These are phyloP conservation scores for Paramacrobiotus metropolitanus DNA, from an alignment of 1,140 invertebrate species.

Conservation along the genomic window DNA sequence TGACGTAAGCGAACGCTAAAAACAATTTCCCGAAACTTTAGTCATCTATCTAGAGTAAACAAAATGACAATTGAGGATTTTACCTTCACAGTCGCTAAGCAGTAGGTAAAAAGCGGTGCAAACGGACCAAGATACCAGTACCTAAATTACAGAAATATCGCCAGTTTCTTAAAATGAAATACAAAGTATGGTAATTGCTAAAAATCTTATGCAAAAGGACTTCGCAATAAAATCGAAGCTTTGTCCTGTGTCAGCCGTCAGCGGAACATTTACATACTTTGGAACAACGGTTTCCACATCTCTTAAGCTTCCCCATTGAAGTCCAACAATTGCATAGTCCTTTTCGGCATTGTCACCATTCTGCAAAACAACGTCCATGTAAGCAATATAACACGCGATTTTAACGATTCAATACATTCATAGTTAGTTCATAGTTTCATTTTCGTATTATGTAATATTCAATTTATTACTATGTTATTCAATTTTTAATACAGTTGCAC, in stretches of 20 bases:
- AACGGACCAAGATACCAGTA: conserved; percentile 1
- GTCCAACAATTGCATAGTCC: background rate
- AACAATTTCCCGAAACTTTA: background rate
- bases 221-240: background rate
- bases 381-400: background rate
- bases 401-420: background rate
- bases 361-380: background rate
- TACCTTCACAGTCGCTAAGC: background rate
- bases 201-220: too few species aligned
- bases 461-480: too few species aligned
- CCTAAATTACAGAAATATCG: too few species aligned
- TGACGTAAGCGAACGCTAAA: background rate
- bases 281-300: background rate
- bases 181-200: background rate
- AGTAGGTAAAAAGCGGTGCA: background rate
- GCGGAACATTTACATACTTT: background rate
- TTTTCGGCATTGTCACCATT: background rate
- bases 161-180: background rate
- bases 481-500: too few species aligned
- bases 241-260: background rate
- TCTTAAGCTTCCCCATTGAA: background rate
- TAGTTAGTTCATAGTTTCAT: too few species aligned
- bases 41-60: background rate
- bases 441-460: too few species aligned
- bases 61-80: too few species aligned